These are phyloP conservation scores for Hipparchia semele DNA, from an alignment of 2,888 invertebrate species.

Conservation along the genomic window DNA sequence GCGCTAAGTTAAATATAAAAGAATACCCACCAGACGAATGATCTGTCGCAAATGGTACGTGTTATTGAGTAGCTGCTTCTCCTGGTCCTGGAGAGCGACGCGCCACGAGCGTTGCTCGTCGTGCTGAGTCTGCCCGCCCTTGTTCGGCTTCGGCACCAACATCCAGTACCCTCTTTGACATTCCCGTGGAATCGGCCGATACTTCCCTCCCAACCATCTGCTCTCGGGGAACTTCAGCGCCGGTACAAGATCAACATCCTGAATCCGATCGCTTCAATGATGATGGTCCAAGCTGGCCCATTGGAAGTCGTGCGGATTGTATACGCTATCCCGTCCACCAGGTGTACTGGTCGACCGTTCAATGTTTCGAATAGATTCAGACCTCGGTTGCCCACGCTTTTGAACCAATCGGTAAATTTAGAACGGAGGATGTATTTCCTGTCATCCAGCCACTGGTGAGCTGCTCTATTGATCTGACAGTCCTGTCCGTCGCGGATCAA, in stretches of 20 bases:
- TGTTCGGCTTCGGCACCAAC: slow-evolving; percentile 76
- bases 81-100: slow-evolving; percentile 79
- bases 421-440: slow-evolving; percentile 68
- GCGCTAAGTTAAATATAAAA: no score
- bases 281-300: slow-evolving; percentile 83
- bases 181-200: slow-evolving; percentile 50
- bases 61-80: slow-evolving; percentile 69
- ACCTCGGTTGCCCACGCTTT: slow-evolving; percentile 69
- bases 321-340: slow-evolving; percentile 67
- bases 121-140: slow-evolving; percentile 38
- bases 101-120: slow-evolving; percentile 73
- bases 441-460: slow-evolving; percentile 66
- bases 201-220: slow-evolving; percentile 62
- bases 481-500: slow-evolving; percentile 50
- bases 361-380: slow-evolving; percentile 55
- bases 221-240: slow-evolving; percentile 71
- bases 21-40: slow-evolving; percentile 66
- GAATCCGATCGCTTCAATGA: slow-evolving; percentile 57
- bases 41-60: slow-evolving; percentile 63
- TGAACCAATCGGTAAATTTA: slow-evolving; percentile 81
- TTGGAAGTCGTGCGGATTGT: slow-evolving; percentile 53
- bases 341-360: slow-evolving; percentile 39
- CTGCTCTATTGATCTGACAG: slow-evolving; percentile 60
- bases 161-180: slow-evolving; percentile 66
- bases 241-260: slow-evolving; percentile 80